Conservation (phyloP, 2,888 invertebrate species). For the Drosophila phalerata region DNA sequence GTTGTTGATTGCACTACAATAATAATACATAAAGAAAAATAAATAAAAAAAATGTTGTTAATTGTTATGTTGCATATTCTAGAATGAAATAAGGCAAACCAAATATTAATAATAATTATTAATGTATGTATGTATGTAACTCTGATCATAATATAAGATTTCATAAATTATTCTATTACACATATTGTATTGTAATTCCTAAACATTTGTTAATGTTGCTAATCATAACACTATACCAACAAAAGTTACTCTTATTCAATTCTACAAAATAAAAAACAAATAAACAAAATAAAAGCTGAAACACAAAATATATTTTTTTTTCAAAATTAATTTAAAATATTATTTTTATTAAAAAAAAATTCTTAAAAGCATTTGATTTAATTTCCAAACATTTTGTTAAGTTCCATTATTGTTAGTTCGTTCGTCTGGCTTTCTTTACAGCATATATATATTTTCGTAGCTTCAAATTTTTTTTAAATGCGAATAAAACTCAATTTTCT, state of each 20-base stretch:
- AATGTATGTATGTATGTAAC: constrained; percentile 30
- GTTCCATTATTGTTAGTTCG: too few relatives aligned
- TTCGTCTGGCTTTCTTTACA: too few relatives aligned
- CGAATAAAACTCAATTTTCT: too few relatives aligned
- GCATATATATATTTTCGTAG: too few relatives aligned
- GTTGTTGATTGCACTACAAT: constrained; percentile 40
- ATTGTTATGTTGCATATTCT: constrained; percentile 71
- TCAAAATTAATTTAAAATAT: constrained; percentile 13
- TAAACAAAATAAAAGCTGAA: constrained; percentile 43
- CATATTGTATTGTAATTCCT: constrained; percentile 68
- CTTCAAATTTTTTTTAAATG: too few relatives aligned
- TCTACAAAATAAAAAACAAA: constrained; percentile 36
- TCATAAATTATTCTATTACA: constrained; percentile 61
- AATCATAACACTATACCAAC: constrained; percentile 46
- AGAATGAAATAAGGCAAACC: constrained; percentile 46
- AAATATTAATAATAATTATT: constrained; percentile 33
- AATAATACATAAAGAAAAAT: constrained; percentile 5
- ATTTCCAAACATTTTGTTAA: too few relatives aligned
- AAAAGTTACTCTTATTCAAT: constrained; percentile 61
- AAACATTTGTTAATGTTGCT: constrained; percentile 75
- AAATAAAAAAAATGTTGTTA: constrained; percentile 53
- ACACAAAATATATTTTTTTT: constrained; percentile 41
- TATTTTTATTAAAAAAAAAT: too few relatives aligned
- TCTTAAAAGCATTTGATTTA: too few relatives aligned
- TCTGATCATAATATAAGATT: constrained; percentile 50